Evolutionary conservation across 2,888 invertebrate genomes (phyloP), one percentile per base, ranked within the genome.

Genomic region (Thumatha senex): DNA sequence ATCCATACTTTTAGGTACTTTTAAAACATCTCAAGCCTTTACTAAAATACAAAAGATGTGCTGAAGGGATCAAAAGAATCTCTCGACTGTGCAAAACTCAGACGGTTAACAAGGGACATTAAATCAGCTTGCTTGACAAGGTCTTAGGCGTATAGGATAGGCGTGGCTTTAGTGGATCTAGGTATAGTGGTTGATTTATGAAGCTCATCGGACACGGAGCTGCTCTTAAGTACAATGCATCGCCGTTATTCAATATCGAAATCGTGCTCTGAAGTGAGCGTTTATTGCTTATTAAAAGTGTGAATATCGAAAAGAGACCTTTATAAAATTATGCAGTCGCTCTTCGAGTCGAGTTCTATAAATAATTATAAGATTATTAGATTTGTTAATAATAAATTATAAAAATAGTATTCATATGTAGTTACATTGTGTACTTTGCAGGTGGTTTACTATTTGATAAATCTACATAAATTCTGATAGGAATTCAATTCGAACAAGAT

Each of bases 31-130:
- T 24, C 3, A 24, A 24, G 5, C 2, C 18, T 18, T n/a, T 46
- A 36, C 41, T 40, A 44, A 40, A 47, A 44, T 54, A 58, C 50
- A 63, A 71, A 69, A 74, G 63, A 63, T 63, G 58, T 65, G 59
- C 60, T 48, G 52, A 65, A 61, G 59, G 54, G 79, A 79, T 82
- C 82, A 84, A 83, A 84, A 79, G 82, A 74, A 68, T 78, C 75
- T 52, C 74, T 78, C 74, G 67, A 71, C 76, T 76, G 76, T 76
- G 76, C 70, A 70, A 72, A 80, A 74, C 75, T 71, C 67, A 61
- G 68, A 65, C 64, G 68, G 74, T 71, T 77, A 74, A 72, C 74
- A 70, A 70, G 63, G 63, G 63, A 58, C 65, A 56, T 63, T 69
- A 67, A 72, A 61, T 55, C 56, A 63, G 40, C 81, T 76, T 75